A percentile compares a stretch with the other conserved stretches of the same genome.
Conservation (phyloP, 2,113 vertebrate genomes). For the Phocoena sinus region DNA sequence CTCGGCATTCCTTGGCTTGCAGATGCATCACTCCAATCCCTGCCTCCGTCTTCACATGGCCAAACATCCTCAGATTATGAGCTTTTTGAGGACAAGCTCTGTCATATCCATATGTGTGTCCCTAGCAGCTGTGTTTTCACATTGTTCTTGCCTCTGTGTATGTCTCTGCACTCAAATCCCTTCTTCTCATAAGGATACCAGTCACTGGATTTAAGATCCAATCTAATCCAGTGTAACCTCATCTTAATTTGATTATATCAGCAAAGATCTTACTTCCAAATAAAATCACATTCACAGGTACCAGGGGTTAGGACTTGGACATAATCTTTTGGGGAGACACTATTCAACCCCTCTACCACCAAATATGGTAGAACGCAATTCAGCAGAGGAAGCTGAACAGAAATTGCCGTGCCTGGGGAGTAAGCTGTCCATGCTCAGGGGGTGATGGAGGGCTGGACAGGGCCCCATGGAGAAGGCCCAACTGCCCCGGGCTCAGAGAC, state of each 20-base stretch:
- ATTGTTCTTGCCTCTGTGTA: background rate
- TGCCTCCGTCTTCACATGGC: background rate
- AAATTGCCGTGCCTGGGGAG: fast-evolving
- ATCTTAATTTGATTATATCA: background rate
- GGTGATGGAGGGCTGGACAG: background rate
- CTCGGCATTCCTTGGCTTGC: background rate
- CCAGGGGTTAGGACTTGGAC: background rate
- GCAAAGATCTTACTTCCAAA: background rate
- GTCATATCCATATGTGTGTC: background rate
- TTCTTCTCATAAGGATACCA: background rate
- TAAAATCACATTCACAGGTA: background rate
- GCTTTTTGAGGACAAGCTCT: background rate
- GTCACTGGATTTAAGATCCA: background rate
- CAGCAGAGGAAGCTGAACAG: background rate
- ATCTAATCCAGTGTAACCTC: background rate
- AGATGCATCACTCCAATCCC: background rate
- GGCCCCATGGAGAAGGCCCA: background rate
- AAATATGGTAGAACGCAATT: background rate
- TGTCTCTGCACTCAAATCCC: background rate
- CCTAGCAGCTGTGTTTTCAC: background rate
- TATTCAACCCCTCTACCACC: background rate
- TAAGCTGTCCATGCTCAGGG: no score
- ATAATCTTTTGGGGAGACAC: background rate
- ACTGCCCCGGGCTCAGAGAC: background rate
- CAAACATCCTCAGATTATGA: background rate